These are phyloP conservation scores for Hystrix cristata DNA, from an alignment of 2,113 vertebrate species.

Conservation along the genomic window DNA sequence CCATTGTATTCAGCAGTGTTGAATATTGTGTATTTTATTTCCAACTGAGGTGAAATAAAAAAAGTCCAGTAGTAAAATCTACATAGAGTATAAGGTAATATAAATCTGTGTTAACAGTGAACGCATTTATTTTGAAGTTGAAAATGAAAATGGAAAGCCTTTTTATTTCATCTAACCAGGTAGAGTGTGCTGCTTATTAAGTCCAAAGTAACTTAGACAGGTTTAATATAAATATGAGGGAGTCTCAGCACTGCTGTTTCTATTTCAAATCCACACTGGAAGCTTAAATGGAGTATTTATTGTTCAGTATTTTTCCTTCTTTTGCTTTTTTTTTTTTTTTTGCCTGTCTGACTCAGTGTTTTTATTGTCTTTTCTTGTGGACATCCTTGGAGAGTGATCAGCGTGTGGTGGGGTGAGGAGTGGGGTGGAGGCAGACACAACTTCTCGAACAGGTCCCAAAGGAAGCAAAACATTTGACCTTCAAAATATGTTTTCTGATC, in stretches of 20 bases:
- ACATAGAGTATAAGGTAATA: conserved; percentile 19
- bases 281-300: neutral
- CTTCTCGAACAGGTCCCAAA: neutral
- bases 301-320: neutral
- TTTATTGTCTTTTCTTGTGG: conserved; percentile 24
- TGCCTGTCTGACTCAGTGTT: neutral
- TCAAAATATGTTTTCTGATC: neutral
- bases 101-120: conserved; percentile 52
- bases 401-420: too few species aligned
- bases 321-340: neutral
- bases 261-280: conserved; percentile 50
- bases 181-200: conserved; percentile 48
- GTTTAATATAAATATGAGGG: conserved; percentile 50
- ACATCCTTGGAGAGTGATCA: neutral
- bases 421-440: too few species aligned
- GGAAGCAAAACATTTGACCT: neutral
- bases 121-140: conserved; percentile 65
- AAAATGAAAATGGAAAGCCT: conserved; percentile 61
- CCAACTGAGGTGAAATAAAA: neutral
- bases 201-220: conserved; percentile 46
- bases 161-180: conserved; percentile 63
- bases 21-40: conserved; percentile 24
- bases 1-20: neutral
- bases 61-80: neutral
- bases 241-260: conserved; percentile 53